Percentiles rank a stretch among this genome's conserved stretches.
phyloP scores from a whole-genome alignment of 2,113 vertebrate species.

The Notothenia coriiceps region DNA sequence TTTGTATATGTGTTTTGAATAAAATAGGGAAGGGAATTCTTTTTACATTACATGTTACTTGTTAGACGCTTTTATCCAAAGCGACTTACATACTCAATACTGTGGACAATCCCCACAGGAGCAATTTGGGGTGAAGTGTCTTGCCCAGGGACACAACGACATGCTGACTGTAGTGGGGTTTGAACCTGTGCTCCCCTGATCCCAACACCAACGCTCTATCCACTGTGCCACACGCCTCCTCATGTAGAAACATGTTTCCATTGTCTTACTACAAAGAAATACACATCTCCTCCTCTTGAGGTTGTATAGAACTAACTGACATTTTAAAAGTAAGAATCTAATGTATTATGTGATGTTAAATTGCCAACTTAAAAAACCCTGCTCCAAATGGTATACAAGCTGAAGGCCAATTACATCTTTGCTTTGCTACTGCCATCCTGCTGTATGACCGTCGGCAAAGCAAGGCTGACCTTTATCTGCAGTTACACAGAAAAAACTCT shows the following conservation, averaged over 20 bases:
- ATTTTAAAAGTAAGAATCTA: background rate
- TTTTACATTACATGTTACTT: too few relatives aligned
- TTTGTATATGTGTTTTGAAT: constrained; percentile 6
- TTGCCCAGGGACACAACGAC: too few relatives aligned
- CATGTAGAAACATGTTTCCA: background rate
- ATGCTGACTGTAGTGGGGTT: too few relatives aligned
- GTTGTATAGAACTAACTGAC: background rate
- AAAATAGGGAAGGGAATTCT: background rate
- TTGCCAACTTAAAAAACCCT: background rate
- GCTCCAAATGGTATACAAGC: background rate
- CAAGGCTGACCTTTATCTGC: background rate
- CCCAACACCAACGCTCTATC: too few relatives aligned
- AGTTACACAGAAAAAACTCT: background rate
- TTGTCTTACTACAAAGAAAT: background rate
- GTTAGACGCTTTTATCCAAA: too few relatives aligned
- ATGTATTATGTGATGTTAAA: background rate
- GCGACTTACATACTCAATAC: too few relatives aligned
- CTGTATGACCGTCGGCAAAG: background rate
- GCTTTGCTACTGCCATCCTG: background rate
- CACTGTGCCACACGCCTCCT: too few relatives aligned
- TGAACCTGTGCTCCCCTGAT: too few relatives aligned
- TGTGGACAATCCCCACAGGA: too few relatives aligned
- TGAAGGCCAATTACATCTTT: constrained; percentile 8
- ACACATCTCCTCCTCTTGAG: background rate
- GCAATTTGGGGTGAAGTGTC: too few relatives aligned